Base-by-base conservation (phyloP, 1,140 invertebrate genomes). In the Trinorchestia longiramus region DNA sequence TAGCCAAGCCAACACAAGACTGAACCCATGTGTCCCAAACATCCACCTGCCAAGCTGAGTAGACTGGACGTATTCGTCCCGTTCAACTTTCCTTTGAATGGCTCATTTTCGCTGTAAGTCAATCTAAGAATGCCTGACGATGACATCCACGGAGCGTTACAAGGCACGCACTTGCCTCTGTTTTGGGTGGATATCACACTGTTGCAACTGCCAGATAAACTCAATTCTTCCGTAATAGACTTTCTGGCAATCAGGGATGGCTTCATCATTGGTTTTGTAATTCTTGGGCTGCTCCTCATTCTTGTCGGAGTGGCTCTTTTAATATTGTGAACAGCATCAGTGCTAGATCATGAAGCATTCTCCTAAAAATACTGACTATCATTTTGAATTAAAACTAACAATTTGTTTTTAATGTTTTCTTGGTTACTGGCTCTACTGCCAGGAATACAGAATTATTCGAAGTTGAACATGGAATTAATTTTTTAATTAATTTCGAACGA, bases 51-150 rank as follows among this genome's bases (percentile, higher is more conserved):
- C 88, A 36, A 91, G 8, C 88, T 0, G 41, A 91, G 88, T 28
- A 11, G 88, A 42, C 41, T 91, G 43, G 41, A 91, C 41, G 6
- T 91, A 17, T 91, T 91, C 43, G 88, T 43, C 41, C 41, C 88
- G 88, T 41, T 91, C 11, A 44, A 44, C 88, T 4, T 91, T 11
- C 88, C 88, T 11, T 17, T 91, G 8, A 91, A 91, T 43, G 88
- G 41, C 41, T 43, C 88, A 15, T 43, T 91, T 43, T 23, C 88
- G 88, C 41, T 91, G 88, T 41, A 91, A 91, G 43, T 91, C 88
- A 91, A 91, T 43, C 88, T 91, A 44, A 91, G 88, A 44, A 91
- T 91, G 41, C 88, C 88, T 3, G 88, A 91, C 41, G 88, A 91
- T 91, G 88, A 91, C 88, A 91, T 43, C 41, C 43, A 91, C 88